Conservation (phyloP, 2,797 vertebrate genomes). For the Rhabdophis nuchalis region DNA sequence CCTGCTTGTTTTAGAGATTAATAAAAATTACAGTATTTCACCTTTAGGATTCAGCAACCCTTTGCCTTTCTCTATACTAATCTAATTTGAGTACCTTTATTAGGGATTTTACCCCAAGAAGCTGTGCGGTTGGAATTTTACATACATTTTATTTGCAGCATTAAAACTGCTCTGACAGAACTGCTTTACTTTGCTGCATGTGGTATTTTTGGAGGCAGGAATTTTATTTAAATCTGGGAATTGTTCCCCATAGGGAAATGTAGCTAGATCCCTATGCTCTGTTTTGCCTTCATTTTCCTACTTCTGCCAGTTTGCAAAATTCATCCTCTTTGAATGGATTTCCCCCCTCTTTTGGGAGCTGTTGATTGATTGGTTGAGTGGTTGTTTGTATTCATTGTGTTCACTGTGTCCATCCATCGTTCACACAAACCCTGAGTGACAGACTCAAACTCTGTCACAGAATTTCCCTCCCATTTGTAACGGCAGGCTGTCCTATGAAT, state of each 20-base stretch:
- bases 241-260: background rate
- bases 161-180: background rate
- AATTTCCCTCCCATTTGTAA: background rate
- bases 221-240: background rate
- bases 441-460: background rate
- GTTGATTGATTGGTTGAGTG: background rate
- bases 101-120: background rate
- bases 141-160: background rate
- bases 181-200: background rate
- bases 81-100: background rate
- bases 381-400: background rate
- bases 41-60: background rate
- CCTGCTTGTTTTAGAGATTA: conserved; percentile 46
- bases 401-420: background rate
- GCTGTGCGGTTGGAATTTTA: background rate
- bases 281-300: background rate
- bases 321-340: background rate
- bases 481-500: background rate
- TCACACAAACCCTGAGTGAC: background rate
- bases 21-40: background rate
- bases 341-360: background rate
- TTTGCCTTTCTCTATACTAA: background rate
- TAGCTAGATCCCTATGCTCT: background rate
- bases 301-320: background rate
- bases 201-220: background rate